Percentiles rank a stretch among this genome's conserved stretches.
phyloP scores from a whole-genome alignment of 2,113 vertebrate species.

The Triplophysa siluroides region DNA sequence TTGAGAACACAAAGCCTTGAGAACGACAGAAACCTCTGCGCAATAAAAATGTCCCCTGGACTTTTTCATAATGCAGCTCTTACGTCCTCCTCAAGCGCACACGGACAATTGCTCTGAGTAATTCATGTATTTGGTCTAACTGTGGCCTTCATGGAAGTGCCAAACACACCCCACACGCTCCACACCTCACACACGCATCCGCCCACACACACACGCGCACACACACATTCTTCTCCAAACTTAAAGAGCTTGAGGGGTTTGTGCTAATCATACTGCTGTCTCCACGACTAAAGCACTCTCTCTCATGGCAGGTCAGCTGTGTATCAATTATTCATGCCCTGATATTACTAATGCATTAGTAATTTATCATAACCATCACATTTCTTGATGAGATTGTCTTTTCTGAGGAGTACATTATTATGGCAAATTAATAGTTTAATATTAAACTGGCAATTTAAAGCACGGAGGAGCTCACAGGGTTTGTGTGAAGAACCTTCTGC shows the following conservation, averaged over 20 bases:
- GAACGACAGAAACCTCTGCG: not conserved
- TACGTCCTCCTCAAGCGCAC: not conserved
- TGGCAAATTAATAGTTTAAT: constrained; percentile 64
- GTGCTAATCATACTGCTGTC: constrained; percentile 52
- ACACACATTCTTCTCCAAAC: constrained; percentile 19
- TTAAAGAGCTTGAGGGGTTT: constrained; percentile 39
- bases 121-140: constrained; percentile 30
- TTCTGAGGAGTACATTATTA: constrained; percentile 61
- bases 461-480: constrained; percentile 52
- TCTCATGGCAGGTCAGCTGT: constrained; percentile 55
- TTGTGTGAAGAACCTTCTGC: constrained; percentile 31
- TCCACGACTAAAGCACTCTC: constrained; percentile 49
- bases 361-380: constrained; percentile 57
- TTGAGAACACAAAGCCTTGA: not conserved
- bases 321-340: constrained; percentile 61
- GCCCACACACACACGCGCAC: constrained; percentile 22
- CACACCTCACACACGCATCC: not conserved
- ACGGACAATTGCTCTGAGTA: constrained; percentile 2
- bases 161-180: not conserved
- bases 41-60: constrained; percentile 1
- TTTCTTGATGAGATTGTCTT: constrained; percentile 61
- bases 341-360: constrained; percentile 63
- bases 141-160: constrained; percentile 4
- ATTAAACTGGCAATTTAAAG: constrained; percentile 63
- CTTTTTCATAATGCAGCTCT: not conserved